Evolutionary conservation across 2,888 invertebrate genomes (phyloP).

Genomic region (Eupithecia pulchellata): DNA sequence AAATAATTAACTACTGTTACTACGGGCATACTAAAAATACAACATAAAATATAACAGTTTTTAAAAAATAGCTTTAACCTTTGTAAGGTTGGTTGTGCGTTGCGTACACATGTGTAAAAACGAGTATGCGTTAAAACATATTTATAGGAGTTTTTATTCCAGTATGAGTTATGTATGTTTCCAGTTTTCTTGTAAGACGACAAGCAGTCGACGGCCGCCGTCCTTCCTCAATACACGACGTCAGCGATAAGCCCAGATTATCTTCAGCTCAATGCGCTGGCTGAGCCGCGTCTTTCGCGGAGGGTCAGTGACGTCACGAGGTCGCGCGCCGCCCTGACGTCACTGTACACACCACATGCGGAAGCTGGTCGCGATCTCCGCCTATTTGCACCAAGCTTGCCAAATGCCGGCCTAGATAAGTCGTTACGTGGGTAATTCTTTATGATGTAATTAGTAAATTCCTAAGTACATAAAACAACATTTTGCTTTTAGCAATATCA

Average conservation of each 20-base stretch:
- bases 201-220: too few relatives aligned
- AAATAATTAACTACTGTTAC: not conserved
- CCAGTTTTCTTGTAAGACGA: too few relatives aligned
- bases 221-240: not conserved
- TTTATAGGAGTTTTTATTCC: too few relatives aligned
- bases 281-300: conserved; percentile 3
- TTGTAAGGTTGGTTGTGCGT: too few relatives aligned
- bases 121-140: too few relatives aligned
- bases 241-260: not conserved
- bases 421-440: not conserved
- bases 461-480: not conserved
- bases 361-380: conserved; percentile 13
- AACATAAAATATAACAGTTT: too few relatives aligned
- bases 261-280: not conserved
- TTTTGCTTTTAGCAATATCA: not conserved
- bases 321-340: conserved; percentile 23
- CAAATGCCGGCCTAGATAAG: not conserved
- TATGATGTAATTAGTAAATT: not conserved
- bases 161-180: too few relatives aligned
- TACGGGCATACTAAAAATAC: not conserved
- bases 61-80: too few relatives aligned
- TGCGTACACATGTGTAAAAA: too few relatives aligned
- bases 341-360: conserved; percentile 17
- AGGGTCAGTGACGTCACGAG: conserved; percentile 27
- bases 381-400: conserved; percentile 6